These are phyloP conservation scores for Acanthoscelides obtectus DNA, from an alignment of 2,888 invertebrate species.

Conservation along the genomic window DNA sequence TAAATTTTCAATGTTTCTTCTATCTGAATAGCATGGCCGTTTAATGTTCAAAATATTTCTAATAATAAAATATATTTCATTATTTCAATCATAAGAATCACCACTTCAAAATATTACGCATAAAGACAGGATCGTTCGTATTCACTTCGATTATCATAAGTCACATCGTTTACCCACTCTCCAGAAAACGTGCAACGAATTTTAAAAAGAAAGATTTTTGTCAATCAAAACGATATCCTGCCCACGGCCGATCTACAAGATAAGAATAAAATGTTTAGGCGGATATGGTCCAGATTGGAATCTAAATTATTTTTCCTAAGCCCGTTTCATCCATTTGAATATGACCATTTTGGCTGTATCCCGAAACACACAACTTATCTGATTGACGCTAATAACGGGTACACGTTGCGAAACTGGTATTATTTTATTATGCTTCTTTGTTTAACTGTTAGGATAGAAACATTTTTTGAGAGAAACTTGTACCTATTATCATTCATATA, in stretches of 20 bases:
- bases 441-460: neutral
- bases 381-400: neutral
- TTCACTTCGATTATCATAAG: neutral
- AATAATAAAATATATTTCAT: no score
- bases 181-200: neutral
- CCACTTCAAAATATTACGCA: neutral
- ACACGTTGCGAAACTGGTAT: neutral
- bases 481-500: neutral
- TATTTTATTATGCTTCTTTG: neutral
- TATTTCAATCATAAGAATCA: no score
- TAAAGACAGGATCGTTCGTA: neutral
- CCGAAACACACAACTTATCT: neutral
- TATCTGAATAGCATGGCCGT: no score
- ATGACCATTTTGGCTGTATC: neutral
- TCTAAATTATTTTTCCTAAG: neutral
- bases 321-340: neutral
- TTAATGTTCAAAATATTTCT: no score
- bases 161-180: neutral
- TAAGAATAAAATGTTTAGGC: neutral
- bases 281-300: neutral
- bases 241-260: neutral
- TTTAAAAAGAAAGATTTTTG: neutral
- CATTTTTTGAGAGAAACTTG: neutral
- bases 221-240: neutral
- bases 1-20: no score